Base-by-base conservation (phyloP, 1,140 invertebrate species). In the Drosophila miranda region DNA sequence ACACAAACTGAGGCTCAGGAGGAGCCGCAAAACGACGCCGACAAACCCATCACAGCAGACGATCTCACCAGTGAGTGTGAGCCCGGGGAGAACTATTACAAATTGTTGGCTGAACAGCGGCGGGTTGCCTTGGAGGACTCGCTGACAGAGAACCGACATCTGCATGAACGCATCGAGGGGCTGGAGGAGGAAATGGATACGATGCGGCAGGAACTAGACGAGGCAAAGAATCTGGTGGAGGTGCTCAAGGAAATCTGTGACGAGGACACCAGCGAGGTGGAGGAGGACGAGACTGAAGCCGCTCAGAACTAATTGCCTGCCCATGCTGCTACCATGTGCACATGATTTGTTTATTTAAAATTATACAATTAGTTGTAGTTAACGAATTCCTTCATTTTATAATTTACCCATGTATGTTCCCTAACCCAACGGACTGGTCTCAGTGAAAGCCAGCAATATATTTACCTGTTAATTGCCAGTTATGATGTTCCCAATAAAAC, bases 51-150 rank as follows among this genome's bases (percentile, higher is more conserved):
- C 11, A 90, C 87, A 16, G 89, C 70, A 0, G 86, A 90, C 13
- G 94, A 94, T 87, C 81, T 94, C 41, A 94, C 92, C n/a, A 92
- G 92, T 5, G 91, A 92, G 75, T 90, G 90, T 78, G 91, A 92
- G 30, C 93, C 94, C 0, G 93, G 93, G 73, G 92, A 93, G 71
- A 92, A 93, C 63, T 95, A 95, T 70, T 95, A 94, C 93, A 91
- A 94, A 89, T 84, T 92, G 34, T 66, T 94, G 11, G 94, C 94
- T 9, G 94, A 95, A 89, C 93, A 93, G 55, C 92, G 94, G 42
- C 90, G 93, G 44, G 78, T 93, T 60, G 93, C 93, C 3, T 78
- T 95, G 7, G 91, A 94, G 48, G 92, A 93, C 51, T 92, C 93
- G 7, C 91, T 95, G 6, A 90, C 92, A 34, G 93, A 95, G 89